phyloP scores from a whole-genome alignment of 2,888 invertebrate species.

The Suillia variegata region DNA sequence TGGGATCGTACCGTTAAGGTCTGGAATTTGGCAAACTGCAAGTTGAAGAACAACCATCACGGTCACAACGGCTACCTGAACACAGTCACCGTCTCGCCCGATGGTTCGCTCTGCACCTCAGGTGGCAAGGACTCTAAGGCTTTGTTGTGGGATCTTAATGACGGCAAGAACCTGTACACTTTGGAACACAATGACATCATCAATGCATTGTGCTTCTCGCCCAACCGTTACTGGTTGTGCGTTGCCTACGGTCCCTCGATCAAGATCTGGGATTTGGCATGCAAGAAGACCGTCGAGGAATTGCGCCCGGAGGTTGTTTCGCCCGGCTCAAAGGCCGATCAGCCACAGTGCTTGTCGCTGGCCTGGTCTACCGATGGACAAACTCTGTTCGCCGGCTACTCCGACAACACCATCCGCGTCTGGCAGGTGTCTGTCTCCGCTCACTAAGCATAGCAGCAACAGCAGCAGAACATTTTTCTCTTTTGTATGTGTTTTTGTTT shows the following conservation, averaged over 20 bases:
- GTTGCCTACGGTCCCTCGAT: constrained; percentile 98
- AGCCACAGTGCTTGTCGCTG: constrained; percentile 94
- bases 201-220: constrained; percentile 98
- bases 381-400: constrained; percentile 98
- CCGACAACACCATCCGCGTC: constrained; percentile 96
- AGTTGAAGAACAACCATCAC: constrained; percentile 96
- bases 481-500: constrained; percentile 21
- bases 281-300: constrained; percentile 99
- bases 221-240: constrained; percentile 99
- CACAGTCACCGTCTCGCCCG: constrained; percentile 98
- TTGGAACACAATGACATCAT: constrained; percentile 98
- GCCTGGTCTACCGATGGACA: constrained; percentile 99
- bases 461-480: constrained; percentile 26
- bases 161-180: constrained; percentile 98
- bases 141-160: constrained; percentile 99
- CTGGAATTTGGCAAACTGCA: constrained; percentile 99
- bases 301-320: constrained; percentile 91
- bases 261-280: constrained; percentile 99
- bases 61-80: constrained; percentile 98
- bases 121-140: constrained; percentile 99
- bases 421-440: constrained; percentile 96
- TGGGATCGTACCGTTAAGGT: constrained; percentile 99
- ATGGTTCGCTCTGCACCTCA: constrained; percentile 99
- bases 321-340: constrained; percentile 81
- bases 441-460: constrained; percentile 68